Percentiles rank a stretch among this genome's conserved stretches.
Conservation (phyloP, 2,797 vertebrate genomes). For the Euthynnus affinis region DNA sequence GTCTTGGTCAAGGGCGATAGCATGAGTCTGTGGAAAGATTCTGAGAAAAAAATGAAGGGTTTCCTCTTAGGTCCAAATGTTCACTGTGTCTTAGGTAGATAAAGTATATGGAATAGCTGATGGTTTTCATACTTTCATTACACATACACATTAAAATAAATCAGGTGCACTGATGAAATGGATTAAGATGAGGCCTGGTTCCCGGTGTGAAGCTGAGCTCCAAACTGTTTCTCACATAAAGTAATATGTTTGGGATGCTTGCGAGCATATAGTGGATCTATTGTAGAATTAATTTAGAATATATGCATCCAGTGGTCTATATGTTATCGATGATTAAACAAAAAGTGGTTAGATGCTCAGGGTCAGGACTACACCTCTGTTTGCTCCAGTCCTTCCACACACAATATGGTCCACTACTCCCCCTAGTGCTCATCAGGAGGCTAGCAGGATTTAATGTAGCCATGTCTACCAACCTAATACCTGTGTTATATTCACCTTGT, state of each 20-base stretch:
- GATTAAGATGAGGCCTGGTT: neutral
- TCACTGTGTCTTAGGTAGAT: neutral
- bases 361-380: neutral
- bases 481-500: neutral
- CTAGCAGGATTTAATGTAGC: neutral
- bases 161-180: neutral
- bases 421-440: conserved; percentile 54
- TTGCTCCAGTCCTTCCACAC: neutral
- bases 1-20: neutral
- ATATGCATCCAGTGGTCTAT: neutral
- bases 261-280: neutral
- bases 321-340: neutral
- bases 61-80: neutral
- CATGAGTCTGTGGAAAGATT: neutral
- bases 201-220: neutral
- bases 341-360: neutral
- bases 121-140: neutral
- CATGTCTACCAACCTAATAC: neutral
- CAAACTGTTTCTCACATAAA: neutral
- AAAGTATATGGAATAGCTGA: neutral
- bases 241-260: neutral
- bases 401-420: conserved; percentile 30
- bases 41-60: neutral
- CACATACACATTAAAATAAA: neutral
- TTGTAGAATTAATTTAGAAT: rapidly evolving